Conservation (phyloP, 2,888 invertebrate species). For the Mimas tiliae region DNA sequence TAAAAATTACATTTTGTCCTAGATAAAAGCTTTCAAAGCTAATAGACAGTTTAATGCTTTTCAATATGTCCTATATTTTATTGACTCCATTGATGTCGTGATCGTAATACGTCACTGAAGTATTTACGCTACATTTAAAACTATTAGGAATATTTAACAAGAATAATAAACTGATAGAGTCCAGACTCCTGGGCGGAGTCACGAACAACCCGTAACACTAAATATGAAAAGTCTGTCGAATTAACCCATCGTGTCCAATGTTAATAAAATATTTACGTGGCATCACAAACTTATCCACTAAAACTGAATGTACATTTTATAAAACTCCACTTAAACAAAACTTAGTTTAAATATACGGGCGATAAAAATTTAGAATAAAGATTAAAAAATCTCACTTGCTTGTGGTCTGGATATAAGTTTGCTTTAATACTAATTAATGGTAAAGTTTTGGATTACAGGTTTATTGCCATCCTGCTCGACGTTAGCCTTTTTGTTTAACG, state of each 20-base stretch:
- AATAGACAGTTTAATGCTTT: too few relatives aligned
- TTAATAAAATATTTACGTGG: slow-evolving; percentile 17
- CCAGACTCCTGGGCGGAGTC: neutral
- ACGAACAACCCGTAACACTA: slow-evolving; percentile 15
- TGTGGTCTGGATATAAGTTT: neutral
- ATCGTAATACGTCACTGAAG: too few relatives aligned
- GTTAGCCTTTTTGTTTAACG: too few relatives aligned
- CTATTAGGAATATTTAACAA: neutral
- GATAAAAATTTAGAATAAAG: slow-evolving; percentile 5
- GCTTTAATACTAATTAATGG: neutral
- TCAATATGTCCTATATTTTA: too few relatives aligned
- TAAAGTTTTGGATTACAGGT: slow-evolving; percentile 2
- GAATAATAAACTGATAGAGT: neutral
- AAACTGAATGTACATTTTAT: slow-evolving; percentile 2
- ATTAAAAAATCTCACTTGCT: slow-evolving; percentile 4
- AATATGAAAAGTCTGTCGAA: slow-evolving; percentile 14
- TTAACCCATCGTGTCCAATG: slow-evolving; percentile 14
- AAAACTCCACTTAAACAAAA: slow-evolving; percentile 15
- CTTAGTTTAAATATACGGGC: slow-evolving; percentile 4
- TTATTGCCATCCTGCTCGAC: neutral
- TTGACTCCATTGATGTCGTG: too few relatives aligned
- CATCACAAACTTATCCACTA: slow-evolving; percentile 16
- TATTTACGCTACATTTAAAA: too few relatives aligned
- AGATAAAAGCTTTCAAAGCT: too few relatives aligned
- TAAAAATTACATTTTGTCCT: too few relatives aligned